Evolutionary conservation across 2,113 vertebrate genomes (phyloP), one percentile per base, ranked within the genome.

Genomic region (Amblyornis subalaris): DNA sequence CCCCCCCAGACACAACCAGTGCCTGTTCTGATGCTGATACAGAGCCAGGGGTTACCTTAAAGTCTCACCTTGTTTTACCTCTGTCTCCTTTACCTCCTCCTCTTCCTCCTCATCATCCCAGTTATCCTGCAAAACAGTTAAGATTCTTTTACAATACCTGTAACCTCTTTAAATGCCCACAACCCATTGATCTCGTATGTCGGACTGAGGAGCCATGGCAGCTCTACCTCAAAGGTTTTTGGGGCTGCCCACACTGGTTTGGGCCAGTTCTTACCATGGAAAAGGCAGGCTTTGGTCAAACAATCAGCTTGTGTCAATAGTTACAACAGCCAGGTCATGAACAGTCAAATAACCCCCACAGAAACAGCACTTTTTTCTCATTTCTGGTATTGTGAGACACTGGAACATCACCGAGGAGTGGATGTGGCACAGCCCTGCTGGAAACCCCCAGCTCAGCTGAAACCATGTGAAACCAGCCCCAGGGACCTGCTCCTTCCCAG

Each of bases 51-150:
- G 0, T 17, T 55, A 29, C 65, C 69, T 17, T 11, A 1, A 36
- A 48, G 16, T 5, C 97, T 97, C 84, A 98, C 98, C 98, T 97
- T 97, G 91, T 82, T 98, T 98, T 74, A 97, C 81, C 90, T 98
- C 97, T 12, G 96, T 90, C 88, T 96, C 98, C 90, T 98, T 98
- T 81, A 97, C 98, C 89, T 97, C 97, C 83, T 98, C 97, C 3
- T 98, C 97, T 88, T 98, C 97, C 88, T 98, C 95, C 85, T 99
- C 99, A 93, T 99, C 99, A 96, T 99, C 99, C 99, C 99, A 99
- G 95, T 99, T 99, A 95, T 99, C 99, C 99, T 99, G 87, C 84
- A 89, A 95, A 89, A 76, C 7, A 92, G 36, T 36, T 26, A 31
- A 4, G 35, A 29, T 19, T 31, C 26, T 53, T 73, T 57, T 8